phyloP scores from a whole-genome alignment of 2,113 vertebrate species.

The Austrofundulus limnaeus region DNA sequence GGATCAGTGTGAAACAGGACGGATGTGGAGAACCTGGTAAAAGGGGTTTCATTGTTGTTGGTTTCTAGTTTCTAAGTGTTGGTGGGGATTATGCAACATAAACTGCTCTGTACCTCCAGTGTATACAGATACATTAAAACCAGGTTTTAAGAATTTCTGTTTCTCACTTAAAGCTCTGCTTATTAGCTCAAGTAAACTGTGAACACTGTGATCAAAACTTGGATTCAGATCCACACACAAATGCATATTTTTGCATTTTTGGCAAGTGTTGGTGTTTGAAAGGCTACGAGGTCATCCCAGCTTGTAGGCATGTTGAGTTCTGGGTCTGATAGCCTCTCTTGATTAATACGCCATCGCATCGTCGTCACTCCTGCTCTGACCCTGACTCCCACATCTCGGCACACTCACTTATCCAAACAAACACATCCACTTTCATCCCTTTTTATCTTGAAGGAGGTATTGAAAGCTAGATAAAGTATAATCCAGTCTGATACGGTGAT shows the following conservation, averaged over 20 bases:
- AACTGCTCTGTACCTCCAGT: too few relatives aligned
- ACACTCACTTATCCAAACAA: neutral
- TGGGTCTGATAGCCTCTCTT: too few relatives aligned
- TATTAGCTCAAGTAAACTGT: too few relatives aligned
- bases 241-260: neutral
- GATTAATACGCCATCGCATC: slow-evolving; percentile 58
- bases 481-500: slow-evolving; percentile 61
- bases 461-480: slow-evolving; percentile 64
- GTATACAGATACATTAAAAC: too few relatives aligned
- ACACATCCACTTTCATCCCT: slow-evolving; percentile 7
- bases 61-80: too few relatives aligned
- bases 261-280: neutral
- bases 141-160: too few relatives aligned
- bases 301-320: slow-evolving; percentile 42
- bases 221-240: neutral
- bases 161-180: too few relatives aligned
- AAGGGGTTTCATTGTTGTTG: too few relatives aligned
- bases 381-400: too few relatives aligned
- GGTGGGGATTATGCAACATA: too few relatives aligned
- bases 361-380: slow-evolving; percentile 43
- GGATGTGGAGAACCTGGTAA: too few relatives aligned
- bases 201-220: neutral
- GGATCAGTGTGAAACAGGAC: too few relatives aligned
- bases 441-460: slow-evolving; percentile 43
- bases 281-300: slow-evolving; percentile 32